phyloP scores from a whole-genome alignment of 2,888 invertebrate species.

The Odontocolon sp. region DNA sequence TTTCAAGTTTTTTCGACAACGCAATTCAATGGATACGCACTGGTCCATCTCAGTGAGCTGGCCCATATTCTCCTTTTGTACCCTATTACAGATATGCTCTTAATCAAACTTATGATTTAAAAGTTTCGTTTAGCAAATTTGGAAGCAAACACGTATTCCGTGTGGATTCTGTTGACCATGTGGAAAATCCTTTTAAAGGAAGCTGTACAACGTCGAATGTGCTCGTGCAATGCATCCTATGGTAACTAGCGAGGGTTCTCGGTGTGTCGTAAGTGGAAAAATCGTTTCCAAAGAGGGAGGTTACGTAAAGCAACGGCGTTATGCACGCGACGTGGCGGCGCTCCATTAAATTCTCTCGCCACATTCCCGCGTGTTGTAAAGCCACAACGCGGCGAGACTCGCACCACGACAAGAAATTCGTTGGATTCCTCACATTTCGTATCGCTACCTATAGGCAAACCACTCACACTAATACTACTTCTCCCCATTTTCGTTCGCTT shows the following conservation, averaged over 20 bases:
- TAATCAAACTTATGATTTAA: too few relatives aligned
- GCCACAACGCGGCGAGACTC: not conserved
- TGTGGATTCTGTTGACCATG: conserved; percentile 43
- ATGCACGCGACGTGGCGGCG: conserved; percentile 37
- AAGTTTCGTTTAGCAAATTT: too few relatives aligned
- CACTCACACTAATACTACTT: not conserved
- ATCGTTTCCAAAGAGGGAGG: conserved; percentile 26
- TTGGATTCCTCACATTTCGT: conserved; percentile 38
- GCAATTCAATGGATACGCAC: too few relatives aligned
- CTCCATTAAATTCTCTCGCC: conserved; percentile 52
- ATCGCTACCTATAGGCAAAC: conserved; percentile 29
- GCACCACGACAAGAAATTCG: conserved; percentile 37
- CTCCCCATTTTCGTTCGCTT: not conserved
- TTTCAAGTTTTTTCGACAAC: too few relatives aligned
- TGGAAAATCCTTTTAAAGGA: conserved; percentile 53
- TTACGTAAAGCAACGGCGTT: conserved; percentile 46
- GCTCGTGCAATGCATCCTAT: conserved; percentile 5
- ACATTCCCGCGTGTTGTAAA: conserved; percentile 38
- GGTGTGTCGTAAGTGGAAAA: conserved; percentile 52
- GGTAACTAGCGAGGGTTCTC: conserved; percentile 12
- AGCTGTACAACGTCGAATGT: conserved; percentile 48
- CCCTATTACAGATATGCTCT: too few relatives aligned
- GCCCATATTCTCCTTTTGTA: too few relatives aligned
- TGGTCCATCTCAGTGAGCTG: too few relatives aligned
- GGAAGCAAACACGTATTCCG: conserved; percentile 34